A percentile compares a stretch with the other conserved stretches of the same genome.
Evolutionary conservation across 2,113 vertebrate species (phyloP).

Genomic region (Felis catus): F.catus_Fca126_mat1.0 CM031412.1:237113501-237114000

Average conservation of each 20-base stretch:
- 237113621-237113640: fast-evolving
- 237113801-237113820: not conserved
- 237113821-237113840: not conserved
- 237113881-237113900: fast-evolving
- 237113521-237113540: not conserved
- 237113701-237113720: not conserved
- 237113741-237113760: not conserved
- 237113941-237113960: fast-evolving
- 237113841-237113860: fast-evolving
- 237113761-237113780: no score
- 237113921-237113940: fast-evolving
- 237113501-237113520: not conserved
- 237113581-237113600: fast-evolving
- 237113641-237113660: not conserved
- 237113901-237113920: fast-evolving
- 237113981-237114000: fast-evolving
- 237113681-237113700: no score
- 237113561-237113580: not conserved
- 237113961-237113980: fast-evolving
- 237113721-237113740: fast-evolving
- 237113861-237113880: not conserved
- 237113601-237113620: fast-evolving
- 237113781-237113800: not conserved
- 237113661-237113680: fast-evolving
- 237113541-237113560: not conserved